Evolutionary conservation across 2,888 invertebrate species (phyloP).

Genomic region (Lamproptera curius): DNA sequence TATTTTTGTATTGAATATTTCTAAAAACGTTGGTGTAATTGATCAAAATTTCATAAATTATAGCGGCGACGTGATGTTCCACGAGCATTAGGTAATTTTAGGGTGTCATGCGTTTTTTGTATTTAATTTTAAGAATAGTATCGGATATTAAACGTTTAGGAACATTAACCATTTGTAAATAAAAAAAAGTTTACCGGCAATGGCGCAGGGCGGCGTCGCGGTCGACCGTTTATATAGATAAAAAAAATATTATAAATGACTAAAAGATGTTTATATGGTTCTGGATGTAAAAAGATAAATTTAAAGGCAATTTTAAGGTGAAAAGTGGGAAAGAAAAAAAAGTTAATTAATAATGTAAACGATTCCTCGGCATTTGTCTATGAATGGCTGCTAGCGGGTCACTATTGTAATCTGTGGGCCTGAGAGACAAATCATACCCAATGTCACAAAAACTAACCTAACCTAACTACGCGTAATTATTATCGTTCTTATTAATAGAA

Average conservation of each 20-base stretch:
- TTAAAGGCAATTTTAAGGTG: slow-evolving; percentile 68
- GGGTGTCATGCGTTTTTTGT: slow-evolving; percentile 78
- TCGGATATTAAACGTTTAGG: slow-evolving; percentile 83
- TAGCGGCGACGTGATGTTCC: slow-evolving; percentile 60
- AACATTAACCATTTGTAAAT: slow-evolving; percentile 85
- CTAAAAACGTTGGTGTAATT: slow-evolving; percentile 79
- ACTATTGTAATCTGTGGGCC: slow-evolving; percentile 77
- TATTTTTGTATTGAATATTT: slow-evolving; percentile 81
- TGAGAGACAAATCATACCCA: slow-evolving; percentile 63
- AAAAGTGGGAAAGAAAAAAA: slow-evolving; percentile 55
- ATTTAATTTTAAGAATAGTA: slow-evolving; percentile 80
- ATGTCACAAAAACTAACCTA: slow-evolving; percentile 67
- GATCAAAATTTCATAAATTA: slow-evolving; percentile 79
- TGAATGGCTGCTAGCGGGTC: slow-evolving; percentile 67
- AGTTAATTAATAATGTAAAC: slow-evolving; percentile 49
- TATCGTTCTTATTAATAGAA: slow-evolving; percentile 72
- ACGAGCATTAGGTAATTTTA: slow-evolving; percentile 74
- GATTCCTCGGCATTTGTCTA: slow-evolving; percentile 75
- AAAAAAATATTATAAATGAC: slow-evolving; percentile 76
- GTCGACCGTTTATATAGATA: slow-evolving; percentile 69
- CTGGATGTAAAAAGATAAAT: slow-evolving; percentile 77
- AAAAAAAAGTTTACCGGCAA: slow-evolving; percentile 67
- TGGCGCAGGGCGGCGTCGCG: slow-evolving; percentile 49
- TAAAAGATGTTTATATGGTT: slow-evolving; percentile 79
- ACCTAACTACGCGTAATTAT: slow-evolving; percentile 74